Evolutionary conservation across 2,797 vertebrate genomes (phyloP).

Genomic region (Micromesistius poutassou): DNA sequence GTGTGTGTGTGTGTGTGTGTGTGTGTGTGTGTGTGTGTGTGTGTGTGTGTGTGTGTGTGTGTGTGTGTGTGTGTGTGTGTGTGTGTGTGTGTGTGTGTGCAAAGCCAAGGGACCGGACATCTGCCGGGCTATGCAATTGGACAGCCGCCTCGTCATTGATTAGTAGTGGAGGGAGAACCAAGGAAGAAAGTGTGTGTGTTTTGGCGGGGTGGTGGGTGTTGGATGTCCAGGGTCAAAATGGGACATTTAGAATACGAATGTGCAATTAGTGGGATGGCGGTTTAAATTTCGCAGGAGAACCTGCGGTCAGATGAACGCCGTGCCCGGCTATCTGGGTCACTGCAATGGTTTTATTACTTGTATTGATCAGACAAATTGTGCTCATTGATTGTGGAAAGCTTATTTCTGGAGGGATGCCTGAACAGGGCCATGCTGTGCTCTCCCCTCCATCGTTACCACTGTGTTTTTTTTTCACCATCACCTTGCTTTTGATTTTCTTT

Average conservation of each 20-base stretch:
- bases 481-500: neutral
- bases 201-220: neutral
- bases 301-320: conserved; percentile 11
- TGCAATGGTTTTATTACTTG: conserved; percentile 42
- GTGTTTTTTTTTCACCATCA: conserved; percentile 1
- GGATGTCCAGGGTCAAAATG: conserved; percentile 31
- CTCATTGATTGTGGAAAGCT: conserved; percentile 22
- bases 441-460: neutral
- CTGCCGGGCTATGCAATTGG: conserved; percentile 52
- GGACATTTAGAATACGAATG: conserved; percentile 37
- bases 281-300: conserved; percentile 34
- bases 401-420: conserved; percentile 3
- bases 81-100: too few species aligned
- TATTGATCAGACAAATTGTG: conserved; percentile 41
- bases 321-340: conserved; percentile 25
- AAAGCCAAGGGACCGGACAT: conserved; percentile 21
- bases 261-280: conserved; percentile 43
- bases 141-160: conserved; percentile 50
- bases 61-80: conserved; percentile 10
- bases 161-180: conserved; percentile 1
- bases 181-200: too few species aligned
- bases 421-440: neutral
- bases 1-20: too few species aligned
- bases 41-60: neutral
- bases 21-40: neutral